Evolutionary conservation across 2,113 vertebrate genomes (phyloP), one percentile per base, ranked within the genome.

Genomic region (Myiozetetes cayanensis): DNA sequence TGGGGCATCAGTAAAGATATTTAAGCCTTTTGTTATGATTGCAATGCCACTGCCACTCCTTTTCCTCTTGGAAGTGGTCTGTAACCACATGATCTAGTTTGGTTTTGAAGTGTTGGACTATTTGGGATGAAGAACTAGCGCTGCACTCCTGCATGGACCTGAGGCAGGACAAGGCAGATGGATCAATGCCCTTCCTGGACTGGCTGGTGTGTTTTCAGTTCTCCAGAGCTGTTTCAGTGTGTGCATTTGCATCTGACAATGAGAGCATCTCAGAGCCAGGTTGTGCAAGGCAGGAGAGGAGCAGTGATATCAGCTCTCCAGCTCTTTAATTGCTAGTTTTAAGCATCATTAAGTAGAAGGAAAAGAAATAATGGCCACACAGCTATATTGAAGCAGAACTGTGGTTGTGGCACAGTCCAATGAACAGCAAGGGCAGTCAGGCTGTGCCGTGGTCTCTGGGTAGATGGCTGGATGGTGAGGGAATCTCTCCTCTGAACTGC

Each of bases 231-330:
- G 17, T 21, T 87, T 35, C 18, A 4, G 4, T 25, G 41, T 28
- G 18, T 49, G 33, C 33, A 12, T 75, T 50, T 91, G 71, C 33
- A 31, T 59, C 50, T 35, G n/a, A 37, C 37, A 76, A 7, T 3
- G 20, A 28, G 19, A 44, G 39, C 47, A 14, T 52, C 31, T 86
- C 7, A 1, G 31, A 90, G 47, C 50, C 72, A 25, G 63, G 61
- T 44, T 3, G 0, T 19, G 43, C 30, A 9, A 8, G 3, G 8
- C 14, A 13, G 35, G 13, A 70, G 78, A 85, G 71, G 16, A 67
- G 78, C 67, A 53, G 52, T 14, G 56, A 56, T 94, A 85, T 58
- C 84, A 50, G 41, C 65, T 82, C 55, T 91, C 43, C 61, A 82
- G 76, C 68, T 56, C 31, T 61, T 84, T 55, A 68, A 65, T 82